phyloP scores from a whole-genome alignment of 1,140 invertebrate genomes.

The Phymorhynchus buccinoides region DNA sequence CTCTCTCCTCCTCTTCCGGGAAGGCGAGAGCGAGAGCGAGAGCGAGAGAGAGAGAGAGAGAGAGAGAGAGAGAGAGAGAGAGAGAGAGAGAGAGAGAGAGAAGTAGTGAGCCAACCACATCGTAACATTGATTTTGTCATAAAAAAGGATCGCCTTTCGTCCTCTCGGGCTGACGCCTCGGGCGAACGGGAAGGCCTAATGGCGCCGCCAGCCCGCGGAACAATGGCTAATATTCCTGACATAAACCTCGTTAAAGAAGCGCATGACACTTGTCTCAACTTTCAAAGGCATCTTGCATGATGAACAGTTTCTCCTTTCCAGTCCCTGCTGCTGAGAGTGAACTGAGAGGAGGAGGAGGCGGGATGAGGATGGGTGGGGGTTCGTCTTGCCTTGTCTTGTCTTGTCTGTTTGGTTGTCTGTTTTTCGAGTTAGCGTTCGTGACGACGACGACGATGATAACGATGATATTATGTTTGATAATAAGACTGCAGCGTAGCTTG shows the following conservation, averaged over 20 bases:
- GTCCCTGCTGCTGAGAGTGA: background rate
- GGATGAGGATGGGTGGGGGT: too few relatives aligned
- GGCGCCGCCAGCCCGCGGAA: background rate
- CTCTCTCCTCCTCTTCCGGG: too few relatives aligned
- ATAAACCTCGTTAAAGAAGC: background rate
- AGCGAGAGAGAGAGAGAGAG: background rate
- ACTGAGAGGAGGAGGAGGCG: background rate
- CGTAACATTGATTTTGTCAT: background rate
- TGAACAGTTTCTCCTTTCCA: too few relatives aligned
- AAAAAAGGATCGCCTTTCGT: background rate
- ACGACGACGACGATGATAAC: too few relatives aligned
- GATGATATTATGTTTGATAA: too few relatives aligned
- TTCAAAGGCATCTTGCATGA: background rate
- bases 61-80: background rate
- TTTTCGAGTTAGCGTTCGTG: too few relatives aligned
- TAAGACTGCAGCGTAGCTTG: too few relatives aligned
- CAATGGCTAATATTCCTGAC: background rate
- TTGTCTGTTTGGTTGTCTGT: too few relatives aligned
- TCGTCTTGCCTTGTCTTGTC: too few relatives aligned
- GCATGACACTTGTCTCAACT: background rate
- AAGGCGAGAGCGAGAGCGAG: background rate
- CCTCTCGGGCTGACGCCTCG: background rate
- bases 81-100: background rate
- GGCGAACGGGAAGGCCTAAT: background rate
- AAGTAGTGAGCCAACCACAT: background rate